Percentiles rank a stretch among this genome's conserved stretches.
phyloP scores from a whole-genome alignment of 2,113 vertebrate species.

The Pseudois nayaur region DNA sequence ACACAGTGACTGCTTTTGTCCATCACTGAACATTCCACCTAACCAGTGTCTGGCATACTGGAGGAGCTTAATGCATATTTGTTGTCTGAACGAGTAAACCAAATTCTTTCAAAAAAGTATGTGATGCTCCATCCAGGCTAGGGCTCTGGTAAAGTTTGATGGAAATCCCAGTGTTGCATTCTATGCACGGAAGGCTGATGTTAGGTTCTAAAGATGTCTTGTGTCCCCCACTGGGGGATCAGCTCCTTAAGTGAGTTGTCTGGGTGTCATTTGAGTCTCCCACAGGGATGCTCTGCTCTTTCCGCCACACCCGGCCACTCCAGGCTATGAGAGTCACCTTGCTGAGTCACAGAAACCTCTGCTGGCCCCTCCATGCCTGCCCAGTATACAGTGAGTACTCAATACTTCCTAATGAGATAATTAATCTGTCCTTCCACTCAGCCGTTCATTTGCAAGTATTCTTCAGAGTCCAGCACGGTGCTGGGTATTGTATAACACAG shows the following conservation, averaged over 20 bases:
- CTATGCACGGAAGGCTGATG: accelerated
- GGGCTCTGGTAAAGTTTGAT: neutral
- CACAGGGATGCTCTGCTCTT: neutral
- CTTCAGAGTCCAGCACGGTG: neutral
- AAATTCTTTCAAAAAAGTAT: neutral
- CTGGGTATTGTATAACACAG: neutral
- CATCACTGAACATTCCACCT: neutral
- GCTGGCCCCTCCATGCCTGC: neutral
- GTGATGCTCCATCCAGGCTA: neutral
- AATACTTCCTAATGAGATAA: neutral
- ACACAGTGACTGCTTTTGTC: neutral
- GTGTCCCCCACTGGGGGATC: neutral
- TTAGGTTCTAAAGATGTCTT: neutral
- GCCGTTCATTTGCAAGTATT: neutral
- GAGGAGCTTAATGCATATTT: neutral
- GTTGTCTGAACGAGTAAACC: neutral
- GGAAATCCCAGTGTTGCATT: neutral
- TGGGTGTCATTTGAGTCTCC: neutral
- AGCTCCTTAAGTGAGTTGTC: neutral
- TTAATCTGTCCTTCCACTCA: neutral
- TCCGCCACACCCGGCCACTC: accelerated
- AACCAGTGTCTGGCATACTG: neutral
- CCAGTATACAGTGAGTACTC: neutral
- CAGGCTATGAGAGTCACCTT: neutral
- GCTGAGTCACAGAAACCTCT: neutral